Percentiles rank a stretch among this genome's conserved stretches.
Evolutionary conservation across 2,113 vertebrate genomes (phyloP).

Genomic region (Tretioscincus oriximinensis): DNA sequence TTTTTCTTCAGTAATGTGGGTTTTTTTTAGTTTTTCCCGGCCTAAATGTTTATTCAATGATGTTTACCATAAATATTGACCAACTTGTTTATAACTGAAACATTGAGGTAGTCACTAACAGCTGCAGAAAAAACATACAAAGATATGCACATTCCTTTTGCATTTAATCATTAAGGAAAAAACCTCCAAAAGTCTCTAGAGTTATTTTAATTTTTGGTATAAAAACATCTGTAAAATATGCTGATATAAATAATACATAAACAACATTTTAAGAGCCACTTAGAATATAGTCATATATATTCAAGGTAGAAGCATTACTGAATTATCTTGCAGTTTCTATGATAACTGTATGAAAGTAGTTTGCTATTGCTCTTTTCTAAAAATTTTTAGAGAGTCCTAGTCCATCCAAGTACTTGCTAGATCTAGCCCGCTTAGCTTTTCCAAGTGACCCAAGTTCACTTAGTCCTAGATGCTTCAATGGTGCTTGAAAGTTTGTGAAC

Average conservation of each 20-base stretch:
- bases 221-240: neutral
- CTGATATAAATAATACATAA: neutral
- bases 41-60: conserved; percentile 2
- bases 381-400: too few species aligned
- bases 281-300: neutral
- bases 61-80: conserved; percentile 12
- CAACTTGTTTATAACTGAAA: neutral
- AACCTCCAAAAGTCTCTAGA: neutral
- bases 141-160: neutral
- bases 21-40: neutral
- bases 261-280: neutral
- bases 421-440: too few species aligned
- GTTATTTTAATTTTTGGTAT: neutral
- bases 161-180: neutral
- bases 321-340: too few species aligned
- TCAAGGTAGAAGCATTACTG: too few species aligned
- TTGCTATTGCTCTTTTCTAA: too few species aligned
- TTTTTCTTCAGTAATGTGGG: neutral
- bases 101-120: neutral
- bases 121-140: neutral
- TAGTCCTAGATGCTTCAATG: too few species aligned
- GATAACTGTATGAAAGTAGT: too few species aligned
- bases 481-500: too few species aligned
- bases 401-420: too few species aligned
- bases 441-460: too few species aligned